Percentiles rank a stretch among this genome's conserved stretches.
These are phyloP conservation scores for Danio choprae DNA, from an alignment of 2,797 vertebrate genomes.

Conservation along the genomic window DNA sequence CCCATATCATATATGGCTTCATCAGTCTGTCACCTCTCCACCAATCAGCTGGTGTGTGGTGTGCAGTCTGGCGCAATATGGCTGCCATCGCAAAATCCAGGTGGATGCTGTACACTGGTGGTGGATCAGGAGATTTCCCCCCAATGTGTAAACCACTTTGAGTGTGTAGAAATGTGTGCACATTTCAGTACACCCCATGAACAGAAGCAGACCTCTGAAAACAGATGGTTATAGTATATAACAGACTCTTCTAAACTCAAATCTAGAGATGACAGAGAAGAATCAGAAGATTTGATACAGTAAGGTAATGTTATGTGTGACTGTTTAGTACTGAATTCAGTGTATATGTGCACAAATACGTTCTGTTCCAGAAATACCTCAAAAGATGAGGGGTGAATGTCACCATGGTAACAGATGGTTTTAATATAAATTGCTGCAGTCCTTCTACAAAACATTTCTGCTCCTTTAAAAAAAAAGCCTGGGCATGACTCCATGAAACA, in stretches of 20 bases:
- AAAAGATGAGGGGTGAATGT: conserved; percentile 57
- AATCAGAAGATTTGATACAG: conserved; percentile 11
- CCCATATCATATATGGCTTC: too few species aligned
- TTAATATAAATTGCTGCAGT: conserved; percentile 62
- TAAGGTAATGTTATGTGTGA: background rate
- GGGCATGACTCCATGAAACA: conserved; percentile 26
- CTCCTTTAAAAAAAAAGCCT: conserved; percentile 45
- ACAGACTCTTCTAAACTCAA: background rate
- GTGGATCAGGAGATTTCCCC: too few species aligned
- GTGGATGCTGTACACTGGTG: too few species aligned
- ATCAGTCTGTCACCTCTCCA: too few species aligned
- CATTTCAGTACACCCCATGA: too few species aligned
- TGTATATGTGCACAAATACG: conserved; percentile 49
- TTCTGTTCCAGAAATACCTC: conserved; percentile 58
- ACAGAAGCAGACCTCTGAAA: too few species aligned
- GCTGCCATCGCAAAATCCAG: too few species aligned
- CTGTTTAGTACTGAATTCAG: conserved; percentile 45
- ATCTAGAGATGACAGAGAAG: background rate
- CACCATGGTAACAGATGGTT: conserved; percentile 68
- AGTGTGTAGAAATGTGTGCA: too few species aligned
- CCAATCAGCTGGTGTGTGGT: too few species aligned
- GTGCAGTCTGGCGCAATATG: too few species aligned
- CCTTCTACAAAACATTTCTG: conserved; percentile 54
- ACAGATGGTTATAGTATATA: too few species aligned
- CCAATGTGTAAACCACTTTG: too few species aligned